Conservation (phyloP, 2,113 vertebrate genomes). For the Dipodomys stephensi region DNA sequence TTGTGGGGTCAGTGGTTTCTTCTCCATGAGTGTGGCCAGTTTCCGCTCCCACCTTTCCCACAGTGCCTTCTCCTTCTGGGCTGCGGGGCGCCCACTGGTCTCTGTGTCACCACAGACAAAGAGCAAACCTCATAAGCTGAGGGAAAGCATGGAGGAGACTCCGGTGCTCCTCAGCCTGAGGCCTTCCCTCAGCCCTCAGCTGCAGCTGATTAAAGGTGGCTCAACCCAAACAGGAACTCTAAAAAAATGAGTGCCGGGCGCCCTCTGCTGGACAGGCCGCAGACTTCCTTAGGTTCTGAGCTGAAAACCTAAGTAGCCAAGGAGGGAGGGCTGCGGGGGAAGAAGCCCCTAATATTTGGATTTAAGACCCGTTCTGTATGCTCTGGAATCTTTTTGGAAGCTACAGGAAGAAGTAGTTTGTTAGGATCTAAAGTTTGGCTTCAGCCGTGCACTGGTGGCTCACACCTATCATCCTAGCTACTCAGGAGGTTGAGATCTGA, state of each 20-base stretch:
- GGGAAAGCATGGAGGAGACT: background rate
- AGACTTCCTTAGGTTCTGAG: background rate
- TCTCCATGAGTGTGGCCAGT: no score
- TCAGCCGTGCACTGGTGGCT: no score
- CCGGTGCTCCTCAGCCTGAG: no score
- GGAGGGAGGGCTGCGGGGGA: background rate
- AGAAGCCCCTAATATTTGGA: background rate
- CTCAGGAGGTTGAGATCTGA: no score
- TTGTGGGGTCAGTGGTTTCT: no score
- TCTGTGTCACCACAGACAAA: no score
- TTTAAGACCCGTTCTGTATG: background rate
- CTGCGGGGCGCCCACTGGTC: rapidly evolving
- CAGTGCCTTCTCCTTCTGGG: no score
- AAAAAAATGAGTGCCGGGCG: background rate
- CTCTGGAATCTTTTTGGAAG: background rate
- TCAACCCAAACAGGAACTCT: background rate
- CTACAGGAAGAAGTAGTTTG: background rate
- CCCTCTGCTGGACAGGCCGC: conserved; percentile 22
- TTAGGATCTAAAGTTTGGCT: background rate
- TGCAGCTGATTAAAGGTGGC: background rate
- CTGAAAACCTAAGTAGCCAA: background rate
- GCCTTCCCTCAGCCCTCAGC: no score
- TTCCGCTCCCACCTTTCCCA: no score
- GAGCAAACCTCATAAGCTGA: background rate
- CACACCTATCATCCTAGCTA: no score